Evolutionary conservation across 92 coral and sea anemone species (phyloP), one percentile per base, ranked within the genome.

Genomic region (Porites rus): DNA sequence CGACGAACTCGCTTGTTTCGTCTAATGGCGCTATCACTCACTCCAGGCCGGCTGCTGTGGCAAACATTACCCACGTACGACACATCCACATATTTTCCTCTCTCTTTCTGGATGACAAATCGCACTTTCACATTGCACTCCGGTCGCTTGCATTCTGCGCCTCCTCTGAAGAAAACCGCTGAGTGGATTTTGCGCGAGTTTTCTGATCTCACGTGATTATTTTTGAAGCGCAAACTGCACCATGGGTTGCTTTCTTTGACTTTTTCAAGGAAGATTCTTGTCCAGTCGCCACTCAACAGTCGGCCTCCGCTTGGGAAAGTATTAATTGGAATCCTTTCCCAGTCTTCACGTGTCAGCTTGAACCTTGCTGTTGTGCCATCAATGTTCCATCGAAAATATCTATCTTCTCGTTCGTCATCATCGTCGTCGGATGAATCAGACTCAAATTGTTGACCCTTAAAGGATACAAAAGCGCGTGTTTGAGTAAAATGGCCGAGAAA

Each of bases 131-230:
- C 86, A 52, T 81, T 81, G 38, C 86, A 81, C 61, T 81, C 86
- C 59, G 86, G 86, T 38, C 86, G 78, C 86, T 81, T 81, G 61
- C 86, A 81, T 81, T 81, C 86, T 66, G 86, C 86, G 12, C 86
- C 86, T 70, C 86, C 86, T 69, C 86, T 81, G 86, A 81, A 81
- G 77, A 81, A 81, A 38, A 81, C 86, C 65, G 86, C 86, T 71
- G 86, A 81, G 54, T 81, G 86, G 58, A 81, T 81, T 58, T 81
- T 81, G 21, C 86, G 86, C 5, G 86, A 81, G 75, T 81, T 81
- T 70, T 81, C 86, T 81, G 86, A 81, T 71, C 86, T 81, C 70
- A 81, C 86, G 69, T 81, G 86, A 81, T 81, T 81, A 65, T 81
- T 81, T 22, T 81, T 81, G 69, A 81, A 81, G 77, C 86, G 86